Conservation (phyloP, 1,140 invertebrate species). For the Phymastichus coffea region DNA sequence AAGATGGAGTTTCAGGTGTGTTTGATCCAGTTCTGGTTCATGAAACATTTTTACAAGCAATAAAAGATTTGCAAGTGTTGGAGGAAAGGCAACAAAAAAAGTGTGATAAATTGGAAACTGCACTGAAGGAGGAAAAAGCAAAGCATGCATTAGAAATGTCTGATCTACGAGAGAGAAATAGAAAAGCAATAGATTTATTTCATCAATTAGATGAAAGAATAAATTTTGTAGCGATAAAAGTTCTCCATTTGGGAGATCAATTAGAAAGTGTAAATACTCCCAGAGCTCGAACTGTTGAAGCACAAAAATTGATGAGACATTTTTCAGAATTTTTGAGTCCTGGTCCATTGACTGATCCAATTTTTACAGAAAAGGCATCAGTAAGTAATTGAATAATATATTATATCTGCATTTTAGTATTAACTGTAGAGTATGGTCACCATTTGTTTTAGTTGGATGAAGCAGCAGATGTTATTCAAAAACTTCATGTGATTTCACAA, state of each 20-base stretch:
- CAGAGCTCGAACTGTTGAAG: conserved; percentile 89
- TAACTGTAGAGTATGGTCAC: background rate
- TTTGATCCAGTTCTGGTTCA: conserved; percentile 81
- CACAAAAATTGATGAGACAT: conserved; percentile 90
- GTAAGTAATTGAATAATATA: conserved; percentile 55
- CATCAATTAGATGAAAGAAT: conserved; percentile 94
- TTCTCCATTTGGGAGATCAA: conserved; percentile 96
- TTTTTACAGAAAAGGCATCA: conserved; percentile 85
- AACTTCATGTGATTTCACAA: conserved; percentile 92
- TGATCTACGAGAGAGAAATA: conserved; percentile 85
- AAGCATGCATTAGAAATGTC: conserved; percentile 78
- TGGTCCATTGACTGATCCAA: conserved; percentile 79
- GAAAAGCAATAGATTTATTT: conserved; percentile 83
- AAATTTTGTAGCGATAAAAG: conserved; percentile 94
- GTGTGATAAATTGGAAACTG: conserved; percentile 81
- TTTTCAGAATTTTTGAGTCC: conserved; percentile 90
- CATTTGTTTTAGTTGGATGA: conserved; percentile 73
- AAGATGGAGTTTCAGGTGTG: conserved; percentile 64
- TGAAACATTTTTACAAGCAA: conserved; percentile 89
- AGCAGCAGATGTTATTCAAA: conserved; percentile 98
- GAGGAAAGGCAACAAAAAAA: conserved; percentile 85
- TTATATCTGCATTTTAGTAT: background rate
- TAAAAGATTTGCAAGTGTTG: conserved; percentile 77
- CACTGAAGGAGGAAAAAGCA: conserved; percentile 84
- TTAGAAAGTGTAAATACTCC: conserved; percentile 96